Evolutionary conservation across 2,888 invertebrate genomes (phyloP).

Genomic region (Polydrusus cervinus): DNA sequence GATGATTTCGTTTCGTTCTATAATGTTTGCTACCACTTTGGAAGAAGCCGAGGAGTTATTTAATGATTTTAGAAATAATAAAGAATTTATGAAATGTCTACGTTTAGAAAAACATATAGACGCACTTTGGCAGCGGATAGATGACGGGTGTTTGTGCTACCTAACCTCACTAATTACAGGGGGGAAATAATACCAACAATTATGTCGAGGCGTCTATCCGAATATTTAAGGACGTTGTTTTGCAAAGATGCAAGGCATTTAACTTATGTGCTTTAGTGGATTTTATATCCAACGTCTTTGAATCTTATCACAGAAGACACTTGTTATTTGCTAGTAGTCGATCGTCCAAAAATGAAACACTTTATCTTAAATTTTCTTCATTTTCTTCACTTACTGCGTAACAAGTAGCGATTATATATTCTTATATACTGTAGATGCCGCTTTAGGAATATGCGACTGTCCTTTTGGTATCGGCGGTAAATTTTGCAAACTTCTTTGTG

Average conservation of each 20-base stretch:
- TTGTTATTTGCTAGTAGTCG: constrained; percentile 31
- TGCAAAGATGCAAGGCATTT: background rate
- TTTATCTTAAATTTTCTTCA: constrained; percentile 23
- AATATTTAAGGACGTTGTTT: constrained; percentile 14
- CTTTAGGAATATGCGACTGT: constrained; percentile 17
- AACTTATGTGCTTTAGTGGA: no score
- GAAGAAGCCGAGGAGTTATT: constrained; percentile 15
- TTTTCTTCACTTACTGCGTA: constrained; percentile 27
- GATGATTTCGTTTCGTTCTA: no score
- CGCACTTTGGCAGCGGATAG: constrained; percentile 29
- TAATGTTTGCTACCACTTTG: no score
- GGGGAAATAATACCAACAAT: constrained; percentile 22
- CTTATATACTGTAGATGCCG: constrained; percentile 3
- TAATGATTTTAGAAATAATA: constrained; percentile 18
- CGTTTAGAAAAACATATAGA: constrained; percentile 3
- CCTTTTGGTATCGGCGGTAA: constrained; percentile 2
- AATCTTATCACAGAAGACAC: constrained; percentile 26
- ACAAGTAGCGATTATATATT: constrained; percentile 22
- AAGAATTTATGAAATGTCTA: no score
- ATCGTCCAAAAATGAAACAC: constrained; percentile 23
- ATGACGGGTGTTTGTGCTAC: constrained; percentile 24
- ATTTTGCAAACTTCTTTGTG: background rate
- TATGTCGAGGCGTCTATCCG: constrained; percentile 19
- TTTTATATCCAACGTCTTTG: no score
- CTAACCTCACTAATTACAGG: constrained; percentile 10